These are phyloP conservation scores for Cephalopachus bancanus DNA, from an alignment of 2,797 vertebrate genomes.

Conservation along the genomic window DNA sequence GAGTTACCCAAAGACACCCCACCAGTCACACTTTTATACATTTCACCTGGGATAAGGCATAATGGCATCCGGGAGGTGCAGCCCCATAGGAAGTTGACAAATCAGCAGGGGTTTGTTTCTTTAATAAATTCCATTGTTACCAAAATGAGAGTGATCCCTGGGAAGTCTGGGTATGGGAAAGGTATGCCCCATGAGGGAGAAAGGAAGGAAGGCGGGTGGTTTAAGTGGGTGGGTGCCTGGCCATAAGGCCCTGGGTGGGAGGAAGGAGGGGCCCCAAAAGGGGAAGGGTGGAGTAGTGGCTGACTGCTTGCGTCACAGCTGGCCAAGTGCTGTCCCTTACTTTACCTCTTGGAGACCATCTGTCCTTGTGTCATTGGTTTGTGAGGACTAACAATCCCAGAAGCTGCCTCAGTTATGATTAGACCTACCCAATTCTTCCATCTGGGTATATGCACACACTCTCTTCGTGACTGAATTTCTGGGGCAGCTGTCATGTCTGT, in stretches of 20 bases:
- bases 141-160: background rate
- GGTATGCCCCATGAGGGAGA: background rate
- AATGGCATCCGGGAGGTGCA: background rate
- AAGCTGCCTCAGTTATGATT: conserved; percentile 19
- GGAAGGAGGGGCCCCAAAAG: background rate
- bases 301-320: background rate
- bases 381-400: background rate
- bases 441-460: background rate
- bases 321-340: background rate
- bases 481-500: background rate
- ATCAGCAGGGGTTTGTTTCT: background rate
- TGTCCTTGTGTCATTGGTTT: background rate
- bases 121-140: background rate
- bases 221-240: background rate
- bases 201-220: background rate
- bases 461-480: conserved; percentile 5
- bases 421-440: background rate
- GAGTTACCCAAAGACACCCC: background rate
- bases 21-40: accelerated
- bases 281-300: conserved; percentile 36
- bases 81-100: background rate
- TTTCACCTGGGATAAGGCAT: background rate
- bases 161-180: background rate
- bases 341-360: conserved; percentile 10
- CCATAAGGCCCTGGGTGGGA: background rate